Conservation (phyloP, 2,888 invertebrate species). For the Cataglyphis livida region DNA sequence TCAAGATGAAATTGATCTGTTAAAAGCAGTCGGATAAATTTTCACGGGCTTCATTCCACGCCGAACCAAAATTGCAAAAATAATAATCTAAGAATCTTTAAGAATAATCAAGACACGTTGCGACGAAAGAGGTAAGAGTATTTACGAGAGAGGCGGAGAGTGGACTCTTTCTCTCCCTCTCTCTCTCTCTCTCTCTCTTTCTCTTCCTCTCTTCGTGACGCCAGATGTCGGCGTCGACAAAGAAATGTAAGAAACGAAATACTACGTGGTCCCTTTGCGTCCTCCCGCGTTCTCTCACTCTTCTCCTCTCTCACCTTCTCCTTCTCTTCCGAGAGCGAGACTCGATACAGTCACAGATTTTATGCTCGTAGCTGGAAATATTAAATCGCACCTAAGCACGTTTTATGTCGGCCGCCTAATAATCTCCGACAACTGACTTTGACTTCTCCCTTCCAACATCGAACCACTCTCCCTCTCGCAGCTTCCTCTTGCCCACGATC, state of each 20-base stretch:
- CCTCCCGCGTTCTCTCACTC: constrained; percentile 24
- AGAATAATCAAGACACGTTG: constrained; percentile 51
- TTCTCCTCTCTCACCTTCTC: background rate
- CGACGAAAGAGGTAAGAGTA: constrained; percentile 62
- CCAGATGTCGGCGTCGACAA: constrained; percentile 75
- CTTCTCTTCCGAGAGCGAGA: constrained; percentile 36
- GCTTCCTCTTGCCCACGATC: constrained; percentile 7
- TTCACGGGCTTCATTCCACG: background rate
- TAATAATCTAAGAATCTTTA: background rate
- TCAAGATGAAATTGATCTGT: constrained; percentile 12
- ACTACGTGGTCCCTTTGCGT: constrained; percentile 63
- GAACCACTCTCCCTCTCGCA: constrained; percentile 39
- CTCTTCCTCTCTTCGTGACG: constrained; percentile 55
- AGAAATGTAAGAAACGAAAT: constrained; percentile 63
- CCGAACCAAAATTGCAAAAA: constrained; percentile 27
- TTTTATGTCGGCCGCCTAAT: constrained; percentile 84
- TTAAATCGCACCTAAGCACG: constrained; percentile 85
- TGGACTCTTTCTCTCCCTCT: constrained; percentile 58
- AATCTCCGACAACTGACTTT: constrained; percentile 75
- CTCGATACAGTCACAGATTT: constrained; percentile 80
- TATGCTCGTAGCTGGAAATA: constrained; percentile 85
- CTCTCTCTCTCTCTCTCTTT: background rate
- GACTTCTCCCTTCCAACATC: constrained; percentile 44
- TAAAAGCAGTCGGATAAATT: constrained; percentile 3
- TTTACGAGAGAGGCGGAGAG: constrained; percentile 62